Evolutionary conservation across 92 coral and sea anemone genomes (phyloP).

Genomic region (Muricea muricata): DNA sequence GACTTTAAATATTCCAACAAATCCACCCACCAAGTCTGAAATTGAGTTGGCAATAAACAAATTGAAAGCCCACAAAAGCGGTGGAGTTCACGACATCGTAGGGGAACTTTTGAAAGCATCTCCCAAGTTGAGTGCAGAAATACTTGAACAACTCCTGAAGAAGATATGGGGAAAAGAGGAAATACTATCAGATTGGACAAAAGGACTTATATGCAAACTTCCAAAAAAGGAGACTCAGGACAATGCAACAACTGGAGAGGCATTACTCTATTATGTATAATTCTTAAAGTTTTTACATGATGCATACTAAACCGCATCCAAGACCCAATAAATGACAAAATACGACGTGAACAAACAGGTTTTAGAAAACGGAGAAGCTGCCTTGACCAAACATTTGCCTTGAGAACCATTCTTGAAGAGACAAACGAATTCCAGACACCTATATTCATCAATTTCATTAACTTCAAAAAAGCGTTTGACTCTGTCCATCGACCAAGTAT

Average conservation of each 20-base stretch:
- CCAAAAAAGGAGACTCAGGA: slow-evolving; percentile 31
- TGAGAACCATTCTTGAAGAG: slow-evolving; percentile 35
- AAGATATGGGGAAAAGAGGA: slow-evolving; percentile 31
- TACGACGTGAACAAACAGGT: slow-evolving; percentile 37
- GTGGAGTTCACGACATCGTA: slow-evolving; percentile 38
- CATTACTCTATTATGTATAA: no score
- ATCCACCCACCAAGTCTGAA: background rate
- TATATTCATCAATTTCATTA: slow-evolving; percentile 29
- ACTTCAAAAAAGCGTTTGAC: slow-evolving; percentile 39
- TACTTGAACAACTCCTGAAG: slow-evolving; percentile 18
- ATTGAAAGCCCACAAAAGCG: slow-evolving; percentile 37
- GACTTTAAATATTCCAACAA: background rate
- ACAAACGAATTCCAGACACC: slow-evolving; percentile 20
- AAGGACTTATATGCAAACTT: slow-evolving; percentile 39
- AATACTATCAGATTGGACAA: slow-evolving; percentile 40
- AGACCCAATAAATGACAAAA: background rate
- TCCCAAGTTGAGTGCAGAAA: slow-evolving; percentile 12
- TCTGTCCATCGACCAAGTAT: slow-evolving; percentile 14
- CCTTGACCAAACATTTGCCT: slow-evolving; percentile 17
- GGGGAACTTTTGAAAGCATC: slow-evolving; percentile 38
- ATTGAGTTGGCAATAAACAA: background rate
- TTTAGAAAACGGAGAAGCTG: slow-evolving; percentile 32
- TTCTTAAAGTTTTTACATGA: slow-evolving; percentile 25
- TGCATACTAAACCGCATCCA: slow-evolving; percentile 10
- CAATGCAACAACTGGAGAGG: slow-evolving; percentile 29